phyloP scores from a whole-genome alignment of 2,888 invertebrate species.

The Lasioglossum zephyrum region DNA sequence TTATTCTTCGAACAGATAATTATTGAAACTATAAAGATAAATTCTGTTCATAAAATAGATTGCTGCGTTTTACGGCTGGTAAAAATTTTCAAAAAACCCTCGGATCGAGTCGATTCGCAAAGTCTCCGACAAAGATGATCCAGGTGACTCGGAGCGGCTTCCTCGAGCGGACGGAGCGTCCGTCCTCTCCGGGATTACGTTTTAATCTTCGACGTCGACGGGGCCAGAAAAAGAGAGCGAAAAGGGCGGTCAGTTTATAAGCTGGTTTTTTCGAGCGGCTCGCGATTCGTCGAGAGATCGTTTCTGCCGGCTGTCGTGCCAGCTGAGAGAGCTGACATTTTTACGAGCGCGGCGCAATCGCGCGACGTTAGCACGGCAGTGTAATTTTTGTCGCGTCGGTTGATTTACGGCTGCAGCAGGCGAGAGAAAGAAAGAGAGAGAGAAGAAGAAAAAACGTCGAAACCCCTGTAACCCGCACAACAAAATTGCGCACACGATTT shows the following conservation, averaged over 20 bases:
- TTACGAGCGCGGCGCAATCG: conserved; percentile 58
- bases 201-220: conserved; percentile 13
- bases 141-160: not conserved
- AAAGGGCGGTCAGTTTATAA: conserved; percentile 43
- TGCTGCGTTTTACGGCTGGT: not conserved
- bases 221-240: not conserved
- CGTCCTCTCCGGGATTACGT: not conserved
- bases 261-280: conserved; percentile 15
- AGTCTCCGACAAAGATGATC: not conserved
- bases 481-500: not conserved
- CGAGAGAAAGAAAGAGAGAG: not conserved
- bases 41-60: too few species aligned
- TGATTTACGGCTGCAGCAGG: conserved; percentile 50
- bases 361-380: conserved; percentile 48
- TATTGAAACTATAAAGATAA: not conserved
- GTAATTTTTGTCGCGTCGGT: conserved; percentile 32
- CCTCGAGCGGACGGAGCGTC: not conserved
- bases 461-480: conserved; percentile 7
- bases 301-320: conserved; percentile 25
- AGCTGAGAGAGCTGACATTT: conserved; percentile 43
- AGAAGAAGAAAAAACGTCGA: not conserved
- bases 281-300: conserved; percentile 41
- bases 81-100: too few species aligned
- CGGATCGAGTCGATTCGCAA: too few species aligned
- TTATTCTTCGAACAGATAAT: too few species aligned